Base-by-base conservation (phyloP, 64 coral and sea anemone species). In the Stichodactyla mertensii region DNA sequence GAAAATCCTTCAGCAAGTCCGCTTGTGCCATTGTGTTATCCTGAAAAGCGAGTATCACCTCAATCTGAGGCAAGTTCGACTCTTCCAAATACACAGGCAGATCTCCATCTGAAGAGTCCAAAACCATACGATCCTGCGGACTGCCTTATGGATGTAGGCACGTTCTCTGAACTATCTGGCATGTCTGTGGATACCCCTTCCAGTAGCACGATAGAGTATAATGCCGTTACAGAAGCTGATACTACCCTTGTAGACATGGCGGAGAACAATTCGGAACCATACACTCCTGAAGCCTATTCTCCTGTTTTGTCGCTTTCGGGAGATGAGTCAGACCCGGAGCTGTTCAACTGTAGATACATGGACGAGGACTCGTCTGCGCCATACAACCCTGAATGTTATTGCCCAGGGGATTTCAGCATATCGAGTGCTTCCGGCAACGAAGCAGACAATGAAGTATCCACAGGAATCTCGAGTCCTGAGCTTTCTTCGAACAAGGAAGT, bases 371-470 rank as follows among this genome's bases (percentile, higher is more conserved):
- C 69, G 9, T 74, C 69, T 74, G 26, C 69, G 0, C 66, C 66
- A 12, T 74, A 74, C 27, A 74, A 74, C 26, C 69, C 69, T 31
- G 69, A 27, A 23, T 74, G 22, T 10, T 23, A 74, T 23, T 74
- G 69, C 12, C 24, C 69, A 27, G 24, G 10, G 27, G 69, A 74
- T 74, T 10, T 74, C 8, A 74, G 10, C 24, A 74, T 13, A 26
- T 74, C 69, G 24, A 14, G 69, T 74, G 10, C 24, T 16, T 81
- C 78, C 4, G 78, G 78, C 0, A 81, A 81, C 51, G 78, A 81
- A 81, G 78, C 51, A 53, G 78, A 81, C 16, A 81, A 81, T 55
- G 78, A 81, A 52, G 53, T 81, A 12, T 81, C 78, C 5, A 81
- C 78, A 12, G 78, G 51, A 18, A 16, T 81, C 6, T 81, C 78